Conservation (phyloP, 2,797 vertebrate species). For the Crossoptilon crossoptilon region DNA sequence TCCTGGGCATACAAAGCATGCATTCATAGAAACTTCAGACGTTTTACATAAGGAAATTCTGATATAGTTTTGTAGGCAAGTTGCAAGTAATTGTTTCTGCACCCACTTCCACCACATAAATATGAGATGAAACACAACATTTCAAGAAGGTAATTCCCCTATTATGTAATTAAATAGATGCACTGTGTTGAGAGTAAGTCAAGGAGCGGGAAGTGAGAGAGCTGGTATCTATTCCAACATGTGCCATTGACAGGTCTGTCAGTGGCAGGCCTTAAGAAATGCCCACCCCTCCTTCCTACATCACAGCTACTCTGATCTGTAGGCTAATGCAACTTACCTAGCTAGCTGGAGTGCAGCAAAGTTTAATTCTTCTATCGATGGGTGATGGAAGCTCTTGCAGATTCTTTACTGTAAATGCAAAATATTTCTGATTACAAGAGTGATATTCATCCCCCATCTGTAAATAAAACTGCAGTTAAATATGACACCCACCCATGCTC, state of each 20-base stretch:
- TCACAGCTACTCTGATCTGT: not conserved
- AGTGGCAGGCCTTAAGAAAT: not conserved
- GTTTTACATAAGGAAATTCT: not conserved
- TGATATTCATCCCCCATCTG: not conserved
- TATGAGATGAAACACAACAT: not conserved
- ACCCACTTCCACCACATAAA: not conserved
- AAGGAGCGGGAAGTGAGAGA: not conserved
- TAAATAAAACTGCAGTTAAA: not conserved
- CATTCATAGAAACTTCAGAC: not conserved
- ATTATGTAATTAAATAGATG: not conserved
- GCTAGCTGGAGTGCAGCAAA: not conserved
- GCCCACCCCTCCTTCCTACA: not conserved
- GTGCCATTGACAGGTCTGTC: not conserved
- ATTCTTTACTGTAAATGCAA: conserved; percentile 54
- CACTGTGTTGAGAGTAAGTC: not conserved
- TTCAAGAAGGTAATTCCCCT: not conserved
- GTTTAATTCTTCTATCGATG: not conserved
- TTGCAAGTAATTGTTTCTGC: not conserved
- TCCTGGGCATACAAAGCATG: not conserved
- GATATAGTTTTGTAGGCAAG: not conserved
- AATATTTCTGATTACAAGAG: conserved; percentile 43
- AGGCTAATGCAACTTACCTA: not conserved
- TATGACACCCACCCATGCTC: fast-evolving
- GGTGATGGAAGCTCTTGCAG: not conserved
- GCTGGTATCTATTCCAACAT: not conserved